Percentiles rank a stretch among this genome's conserved stretches.
Conservation (phyloP, 2,888 invertebrate species). For the Pilophorus perplexus region DNA sequence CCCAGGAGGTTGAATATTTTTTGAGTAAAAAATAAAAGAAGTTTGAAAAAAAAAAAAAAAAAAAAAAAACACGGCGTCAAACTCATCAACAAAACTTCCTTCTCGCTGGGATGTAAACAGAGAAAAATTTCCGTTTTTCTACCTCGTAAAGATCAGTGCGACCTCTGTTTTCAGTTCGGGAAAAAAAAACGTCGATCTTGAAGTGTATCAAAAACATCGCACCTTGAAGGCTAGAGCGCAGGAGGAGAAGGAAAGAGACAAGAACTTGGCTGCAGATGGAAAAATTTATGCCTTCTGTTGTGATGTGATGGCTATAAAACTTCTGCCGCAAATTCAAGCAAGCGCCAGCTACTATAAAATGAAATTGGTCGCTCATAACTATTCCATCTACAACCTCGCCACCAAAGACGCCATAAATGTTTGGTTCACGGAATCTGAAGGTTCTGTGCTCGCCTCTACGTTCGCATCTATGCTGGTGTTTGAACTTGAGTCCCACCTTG, state of each 20-base stretch:
- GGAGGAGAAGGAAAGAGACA: slow-evolving; percentile 4
- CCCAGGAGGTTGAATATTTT: no score
- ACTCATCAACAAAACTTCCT: no score
- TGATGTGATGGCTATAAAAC: slow-evolving; percentile 12
- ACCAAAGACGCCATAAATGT: slow-evolving; percentile 11
- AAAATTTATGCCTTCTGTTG: not conserved
- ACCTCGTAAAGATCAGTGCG: slow-evolving; percentile 28
- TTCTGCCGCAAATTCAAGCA: not conserved
- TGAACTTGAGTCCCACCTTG: not conserved
- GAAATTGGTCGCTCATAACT: slow-evolving; percentile 20
- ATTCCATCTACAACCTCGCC: slow-evolving; percentile 15
- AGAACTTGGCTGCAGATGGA: not conserved
- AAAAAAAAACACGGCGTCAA: no score
- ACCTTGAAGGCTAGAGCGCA: not conserved
- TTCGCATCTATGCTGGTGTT: slow-evolving; percentile 23
- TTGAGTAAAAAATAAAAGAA: no score
- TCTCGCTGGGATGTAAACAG: no score
- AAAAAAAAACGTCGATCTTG: not conserved
- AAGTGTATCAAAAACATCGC: not conserved
- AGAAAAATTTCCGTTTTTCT: not conserved
- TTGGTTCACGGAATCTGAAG: slow-evolving; percentile 25
- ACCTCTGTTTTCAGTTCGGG: slow-evolving; percentile 1
- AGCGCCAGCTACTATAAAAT: not conserved
- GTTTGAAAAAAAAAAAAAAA: no score
- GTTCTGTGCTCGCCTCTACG: slow-evolving; percentile 13